Conservation (phyloP, 1,140 invertebrate genomes). For the Zophobas atratus region DNA sequence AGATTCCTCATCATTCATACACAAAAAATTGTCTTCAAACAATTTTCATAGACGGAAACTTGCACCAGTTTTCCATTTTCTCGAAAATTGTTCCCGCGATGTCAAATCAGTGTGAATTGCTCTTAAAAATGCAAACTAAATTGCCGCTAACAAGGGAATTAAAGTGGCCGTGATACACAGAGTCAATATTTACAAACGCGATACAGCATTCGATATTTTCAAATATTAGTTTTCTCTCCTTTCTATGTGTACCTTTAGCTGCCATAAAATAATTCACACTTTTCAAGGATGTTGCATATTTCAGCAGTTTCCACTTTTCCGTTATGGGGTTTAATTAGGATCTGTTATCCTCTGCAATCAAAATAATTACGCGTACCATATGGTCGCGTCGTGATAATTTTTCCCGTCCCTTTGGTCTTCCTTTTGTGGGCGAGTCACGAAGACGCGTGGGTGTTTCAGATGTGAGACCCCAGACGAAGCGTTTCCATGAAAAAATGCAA, state of each 20-base stretch:
- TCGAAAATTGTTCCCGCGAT: not conserved
- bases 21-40: too few species aligned
- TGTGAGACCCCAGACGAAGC: constrained; percentile 26
- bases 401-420: constrained; percentile 12
- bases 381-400: constrained; percentile 24
- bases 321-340: constrained; percentile 36
- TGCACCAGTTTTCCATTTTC: too few species aligned
- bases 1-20: too few species aligned
- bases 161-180: constrained; percentile 8
- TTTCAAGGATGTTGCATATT: not conserved
- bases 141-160: constrained; percentile 5
- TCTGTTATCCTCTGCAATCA: constrained; percentile 12
- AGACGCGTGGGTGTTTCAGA: constrained; percentile 41
- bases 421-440: constrained; percentile 47
- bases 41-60: too few species aligned
- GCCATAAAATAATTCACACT: not conserved
- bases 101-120: not conserved
- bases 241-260: constrained; percentile 10
- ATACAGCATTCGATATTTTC: constrained; percentile 15
- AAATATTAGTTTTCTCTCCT: constrained; percentile 12
- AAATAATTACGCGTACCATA: constrained; percentile 41
- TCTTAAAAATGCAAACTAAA: constrained; percentile 12
- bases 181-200: constrained; percentile 25
- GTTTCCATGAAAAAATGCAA: constrained; percentile 24
- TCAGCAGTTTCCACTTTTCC: not conserved